Evolutionary conservation across 2,797 vertebrate species (phyloP), one percentile per base, ranked within the genome.

Genomic region (Heterohyrax brucei): DNA sequence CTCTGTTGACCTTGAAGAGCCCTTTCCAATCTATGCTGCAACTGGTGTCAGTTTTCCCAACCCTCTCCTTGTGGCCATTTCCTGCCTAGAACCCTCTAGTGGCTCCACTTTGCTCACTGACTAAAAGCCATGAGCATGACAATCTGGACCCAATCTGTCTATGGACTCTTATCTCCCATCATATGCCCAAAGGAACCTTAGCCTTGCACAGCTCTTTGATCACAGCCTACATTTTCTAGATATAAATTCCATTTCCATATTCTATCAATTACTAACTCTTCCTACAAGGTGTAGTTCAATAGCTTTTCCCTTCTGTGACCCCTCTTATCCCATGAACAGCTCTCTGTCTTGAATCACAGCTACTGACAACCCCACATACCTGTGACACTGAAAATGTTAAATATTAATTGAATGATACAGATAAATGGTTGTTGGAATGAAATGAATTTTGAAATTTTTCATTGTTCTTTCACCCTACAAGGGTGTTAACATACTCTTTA

Each of bases 381-480:
- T 79, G 5, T 44, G 53, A 93, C 12, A 62, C 44, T n/a, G n/a
- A 46, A 78, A 77, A 77, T 26, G 88, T 56, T 70, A 77, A 89
- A 46, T 86, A 81, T 44, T 79, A 80, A 72, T 26, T 82, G 66
- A 94, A 91, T 70, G 53, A 87, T 18, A 91, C 0, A 1, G 53
- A 76, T 81, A 93, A 87, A 78, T 89, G 59, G 78, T 76, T 83
- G 16, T 28, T 62, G 56, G 87, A 89, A 89, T 73, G 62, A 93
- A 95, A 50, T 30, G 50, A 92, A 39, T 93, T 93, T 91, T 88
- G 21, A 95, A 83, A 85, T 48, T 80, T 73, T 89, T 93, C 87
- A 79, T 46, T 89, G 53, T 73, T 93, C 84, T 94, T 95, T 96
- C 14, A 92, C 30, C 16, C 46, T 61, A 30, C 75, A 24, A 92